A percentile compares a stretch with the other conserved stretches of the same genome.
Evolutionary conservation across 2,797 vertebrate genomes (phyloP).

Genomic region (Acanthornis magna): DNA sequence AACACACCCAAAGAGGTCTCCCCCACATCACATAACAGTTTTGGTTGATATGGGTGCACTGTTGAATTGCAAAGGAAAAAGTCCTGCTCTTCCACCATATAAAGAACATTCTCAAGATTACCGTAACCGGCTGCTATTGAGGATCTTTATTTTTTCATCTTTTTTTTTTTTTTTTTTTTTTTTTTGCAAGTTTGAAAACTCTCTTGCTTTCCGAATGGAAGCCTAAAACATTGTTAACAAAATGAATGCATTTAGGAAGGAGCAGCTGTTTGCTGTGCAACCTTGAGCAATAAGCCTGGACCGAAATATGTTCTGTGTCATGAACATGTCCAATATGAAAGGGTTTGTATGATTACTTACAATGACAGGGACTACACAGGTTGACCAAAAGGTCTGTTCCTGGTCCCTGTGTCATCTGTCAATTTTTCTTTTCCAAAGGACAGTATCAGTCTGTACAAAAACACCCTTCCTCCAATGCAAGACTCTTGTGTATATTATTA

Average conservation of each 20-base stretch:
- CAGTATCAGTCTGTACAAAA: not conserved
- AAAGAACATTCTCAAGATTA: not conserved
- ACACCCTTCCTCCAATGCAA: not conserved
- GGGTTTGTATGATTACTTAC: not conserved
- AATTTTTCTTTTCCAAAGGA: not conserved
- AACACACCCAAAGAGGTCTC: not conserved
- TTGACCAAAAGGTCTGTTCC: not conserved
- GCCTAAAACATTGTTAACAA: not conserved
- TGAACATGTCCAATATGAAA: not conserved
- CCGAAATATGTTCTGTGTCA: not conserved
- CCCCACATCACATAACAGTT: rapidly evolving
- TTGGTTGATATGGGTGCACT: not conserved
- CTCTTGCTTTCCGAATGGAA: not conserved
- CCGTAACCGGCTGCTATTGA: not conserved
- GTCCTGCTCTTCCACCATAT: not conserved
- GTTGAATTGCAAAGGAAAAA: not conserved
- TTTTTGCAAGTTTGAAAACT: not conserved
- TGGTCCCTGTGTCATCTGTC: not conserved
- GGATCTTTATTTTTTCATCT: not conserved
- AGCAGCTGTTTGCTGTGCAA: not conserved
- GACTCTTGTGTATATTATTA: not conserved
- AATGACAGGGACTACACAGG: not conserved
- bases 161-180: not conserved
- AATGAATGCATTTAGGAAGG: not conserved
- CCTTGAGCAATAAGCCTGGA: not conserved